A percentile compares a stretch with the other conserved stretches of the same genome.
Conservation (phyloP, 2,888 invertebrate species). For the Choristoneura rosaceana region DNA sequence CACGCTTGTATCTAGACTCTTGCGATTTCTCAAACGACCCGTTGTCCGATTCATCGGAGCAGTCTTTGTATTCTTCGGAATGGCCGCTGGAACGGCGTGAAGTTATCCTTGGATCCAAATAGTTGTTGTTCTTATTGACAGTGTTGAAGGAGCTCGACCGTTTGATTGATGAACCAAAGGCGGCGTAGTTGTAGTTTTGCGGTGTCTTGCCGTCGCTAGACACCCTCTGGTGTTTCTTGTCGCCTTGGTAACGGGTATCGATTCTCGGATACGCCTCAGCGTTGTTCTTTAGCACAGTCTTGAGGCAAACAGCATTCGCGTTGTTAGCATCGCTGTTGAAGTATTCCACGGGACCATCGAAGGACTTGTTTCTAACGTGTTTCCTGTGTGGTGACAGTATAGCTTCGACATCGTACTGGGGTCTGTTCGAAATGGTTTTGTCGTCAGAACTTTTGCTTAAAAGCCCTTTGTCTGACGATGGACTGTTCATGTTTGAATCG, state of each 20-base stretch:
- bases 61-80: slow-evolving; percentile 69
- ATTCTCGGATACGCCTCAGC: slow-evolving; percentile 70
- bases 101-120: slow-evolving; percentile 63
- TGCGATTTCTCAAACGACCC: slow-evolving; percentile 71
- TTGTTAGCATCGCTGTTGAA: slow-evolving; percentile 73
- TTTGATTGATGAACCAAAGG: slow-evolving; percentile 82
- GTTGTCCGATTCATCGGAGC: slow-evolving; percentile 79
- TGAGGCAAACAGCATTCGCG: slow-evolving; percentile 71
- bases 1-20: slow-evolving; percentile 88
- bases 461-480: slow-evolving; percentile 68
- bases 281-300: slow-evolving; percentile 77
- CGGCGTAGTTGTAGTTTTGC: slow-evolving; percentile 52
- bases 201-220: slow-evolving; percentile 66
- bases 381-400: slow-evolving; percentile 78
- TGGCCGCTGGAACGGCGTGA: slow-evolving; percentile 70
- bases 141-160: slow-evolving; percentile 88
- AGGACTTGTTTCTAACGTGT: slow-evolving; percentile 83
- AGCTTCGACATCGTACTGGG: slow-evolving; percentile 70
- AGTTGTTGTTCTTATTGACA: slow-evolving; percentile 79
- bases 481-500: slow-evolving; percentile 79
- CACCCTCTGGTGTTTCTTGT: slow-evolving; percentile 68
- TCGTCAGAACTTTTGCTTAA: slow-evolving; percentile 79
- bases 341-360: slow-evolving; percentile 75
- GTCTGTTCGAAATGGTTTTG: slow-evolving; percentile 75
- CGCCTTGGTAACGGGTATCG: slow-evolving; percentile 77